phyloP scores from a whole-genome alignment of 2,888 invertebrate species.

The Fabriciana adippe region DNA sequence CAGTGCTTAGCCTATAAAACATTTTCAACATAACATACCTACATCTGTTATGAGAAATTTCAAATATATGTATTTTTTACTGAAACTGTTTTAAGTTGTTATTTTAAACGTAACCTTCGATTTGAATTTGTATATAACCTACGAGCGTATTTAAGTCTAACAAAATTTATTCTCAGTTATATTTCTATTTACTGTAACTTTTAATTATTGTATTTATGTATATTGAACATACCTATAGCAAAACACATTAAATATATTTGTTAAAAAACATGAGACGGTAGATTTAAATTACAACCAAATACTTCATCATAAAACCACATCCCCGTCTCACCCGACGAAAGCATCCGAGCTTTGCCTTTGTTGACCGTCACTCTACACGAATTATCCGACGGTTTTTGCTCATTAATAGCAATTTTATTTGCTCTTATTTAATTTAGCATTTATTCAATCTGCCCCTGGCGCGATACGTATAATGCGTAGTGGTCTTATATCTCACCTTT shows the following conservation, averaged over 20 bases:
- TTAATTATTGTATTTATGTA: no score
- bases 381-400: conserved; percentile 72
- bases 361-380: conserved; percentile 66
- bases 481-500: conserved; percentile 74
- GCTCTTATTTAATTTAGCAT: conserved; percentile 82
- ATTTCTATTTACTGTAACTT: no score
- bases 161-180: no score
- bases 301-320: conserved; percentile 53
- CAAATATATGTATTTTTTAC: no score
- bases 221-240: background rate
- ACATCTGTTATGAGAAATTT: conserved; percentile 29
- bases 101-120: no score
- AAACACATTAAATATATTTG: conserved; percentile 39
- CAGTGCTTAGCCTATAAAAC: conserved; percentile 78
- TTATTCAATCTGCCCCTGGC: conserved; percentile 79
- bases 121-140: no score
- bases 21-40: conserved; percentile 77
- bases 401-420: conserved; percentile 79
- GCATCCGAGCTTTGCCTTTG: conserved; percentile 54
- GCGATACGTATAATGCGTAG: conserved; percentile 63
- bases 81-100: no score
- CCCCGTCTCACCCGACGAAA: conserved; percentile 52
- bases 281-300: conserved; percentile 62
- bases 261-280: conserved; percentile 38
- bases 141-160: no score